phyloP scores from a whole-genome alignment of 2,113 vertebrate genomes.

The Micronisus gabar region DNA sequence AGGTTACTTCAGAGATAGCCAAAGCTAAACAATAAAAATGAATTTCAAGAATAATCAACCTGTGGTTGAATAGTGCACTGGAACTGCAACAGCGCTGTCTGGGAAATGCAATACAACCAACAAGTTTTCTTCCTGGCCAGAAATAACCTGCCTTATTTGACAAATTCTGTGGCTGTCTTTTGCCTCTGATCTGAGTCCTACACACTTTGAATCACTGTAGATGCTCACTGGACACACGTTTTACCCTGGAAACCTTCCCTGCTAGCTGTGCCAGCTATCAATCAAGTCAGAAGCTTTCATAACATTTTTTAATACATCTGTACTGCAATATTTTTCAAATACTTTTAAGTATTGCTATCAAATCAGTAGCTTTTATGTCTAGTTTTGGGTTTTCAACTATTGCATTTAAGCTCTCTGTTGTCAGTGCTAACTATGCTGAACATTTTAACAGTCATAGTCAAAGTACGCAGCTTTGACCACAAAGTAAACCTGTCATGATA shows the following conservation, averaged over 20 bases:
- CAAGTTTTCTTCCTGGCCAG: neutral
- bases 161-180: neutral
- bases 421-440: neutral
- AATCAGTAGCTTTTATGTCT: neutral
- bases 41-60: neutral
- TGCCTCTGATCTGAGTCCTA: neutral
- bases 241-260: neutral
- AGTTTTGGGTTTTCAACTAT: neutral
- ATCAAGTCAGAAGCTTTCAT: neutral
- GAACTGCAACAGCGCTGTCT: neutral
- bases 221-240: neutral
- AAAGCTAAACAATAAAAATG: neutral
- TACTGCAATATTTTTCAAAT: neutral
- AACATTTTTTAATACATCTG: neutral
- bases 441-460: neutral
- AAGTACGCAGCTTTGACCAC: neutral
- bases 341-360: neutral
- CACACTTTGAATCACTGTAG: neutral
- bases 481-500: neutral
- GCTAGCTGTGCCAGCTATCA: neutral
- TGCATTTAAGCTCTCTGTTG: neutral
- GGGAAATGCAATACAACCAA: neutral
- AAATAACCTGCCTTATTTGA: neutral
- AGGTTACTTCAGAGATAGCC: neutral
- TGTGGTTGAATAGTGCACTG: neutral